phyloP scores from a whole-genome alignment of 2,888 invertebrate genomes.

The Germaria angustata region DNA sequence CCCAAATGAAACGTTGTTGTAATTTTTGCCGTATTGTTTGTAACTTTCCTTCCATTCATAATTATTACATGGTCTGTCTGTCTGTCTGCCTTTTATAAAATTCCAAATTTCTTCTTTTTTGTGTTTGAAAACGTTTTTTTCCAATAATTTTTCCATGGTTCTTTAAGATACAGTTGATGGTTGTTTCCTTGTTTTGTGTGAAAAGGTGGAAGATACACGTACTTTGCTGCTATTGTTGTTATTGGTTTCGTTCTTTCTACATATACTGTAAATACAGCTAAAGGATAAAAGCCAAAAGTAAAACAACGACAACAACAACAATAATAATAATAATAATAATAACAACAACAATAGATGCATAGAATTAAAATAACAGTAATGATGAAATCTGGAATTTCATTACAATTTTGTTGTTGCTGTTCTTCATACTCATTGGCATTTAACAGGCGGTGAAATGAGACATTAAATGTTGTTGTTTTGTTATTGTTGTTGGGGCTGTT shows the following conservation, averaged over 20 bases:
- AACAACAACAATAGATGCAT: too few species aligned
- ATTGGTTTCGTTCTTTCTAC: conserved; percentile 15
- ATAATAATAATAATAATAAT: background rate
- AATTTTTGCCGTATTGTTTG: conserved; percentile 4
- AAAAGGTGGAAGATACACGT: conserved; percentile 14
- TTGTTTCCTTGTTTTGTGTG: background rate
- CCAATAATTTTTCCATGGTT: background rate
- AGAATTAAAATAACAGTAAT: conserved; percentile 31
- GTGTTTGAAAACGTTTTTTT: background rate
- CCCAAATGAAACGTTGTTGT: background rate
- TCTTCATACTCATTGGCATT: background rate
- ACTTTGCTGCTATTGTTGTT: background rate
- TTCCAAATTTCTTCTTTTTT: background rate
- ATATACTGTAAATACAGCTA: conserved; percentile 1
- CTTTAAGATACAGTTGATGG: background rate
- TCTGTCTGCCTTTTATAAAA: conserved; percentile 26
- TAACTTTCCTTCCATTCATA: conserved; percentile 3
- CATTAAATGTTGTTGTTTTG: conserved; percentile 5
- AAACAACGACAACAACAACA: background rate
- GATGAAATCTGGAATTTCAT: conserved; percentile 54
- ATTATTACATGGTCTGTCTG: background rate
- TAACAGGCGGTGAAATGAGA: conserved; percentile 29
- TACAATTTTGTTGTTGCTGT: conserved; percentile 14
- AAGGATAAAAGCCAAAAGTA: conserved; percentile 8
- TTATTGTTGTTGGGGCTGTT: background rate